These are phyloP conservation scores for Ooceraea biroi DNA, from an alignment of 1,140 invertebrate species.

Conservation along the genomic window DNA sequence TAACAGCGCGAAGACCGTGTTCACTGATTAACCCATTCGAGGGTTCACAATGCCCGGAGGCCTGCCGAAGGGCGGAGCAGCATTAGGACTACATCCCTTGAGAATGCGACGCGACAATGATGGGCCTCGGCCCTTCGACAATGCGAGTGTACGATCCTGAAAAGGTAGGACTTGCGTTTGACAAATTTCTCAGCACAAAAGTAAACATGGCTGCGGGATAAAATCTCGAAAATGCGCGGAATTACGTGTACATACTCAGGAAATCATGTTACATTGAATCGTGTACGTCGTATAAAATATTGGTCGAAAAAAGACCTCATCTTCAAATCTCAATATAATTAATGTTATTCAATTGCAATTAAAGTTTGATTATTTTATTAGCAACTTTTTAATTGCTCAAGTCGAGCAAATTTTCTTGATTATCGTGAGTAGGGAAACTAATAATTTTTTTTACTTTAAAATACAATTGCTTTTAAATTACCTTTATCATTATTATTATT, in stretches of 20 bases:
- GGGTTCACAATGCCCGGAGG: slow-evolving; percentile 16
- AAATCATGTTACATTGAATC: background rate
- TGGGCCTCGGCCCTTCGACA: background rate
- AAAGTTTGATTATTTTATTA: no score
- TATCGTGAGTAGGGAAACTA: no score
- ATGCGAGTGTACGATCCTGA: background rate
- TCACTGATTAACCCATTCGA: slow-evolving; percentile 44
- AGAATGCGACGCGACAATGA: slow-evolving; percentile 27
- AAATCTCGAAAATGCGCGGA: no score
- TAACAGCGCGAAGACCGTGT: slow-evolving; percentile 32
- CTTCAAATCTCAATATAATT: no score
- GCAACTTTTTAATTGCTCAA: no score
- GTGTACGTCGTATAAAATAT: background rate
- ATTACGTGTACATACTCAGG: slow-evolving; percentile 1
- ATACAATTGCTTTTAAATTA: no score
- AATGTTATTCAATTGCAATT: no score
- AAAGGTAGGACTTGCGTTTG: slow-evolving; percentile 28
- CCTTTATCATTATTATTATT: no score
- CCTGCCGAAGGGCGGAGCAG: slow-evolving; percentile 17
- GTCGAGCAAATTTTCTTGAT: no score
- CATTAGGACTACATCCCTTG: slow-evolving; percentile 30
- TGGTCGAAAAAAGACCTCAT: no score
- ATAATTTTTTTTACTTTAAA: no score
- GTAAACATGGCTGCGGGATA: background rate
- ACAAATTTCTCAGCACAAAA: slow-evolving; percentile 26